Base-by-base conservation (phyloP, 2,113 vertebrate genomes). In the Ahaetulla prasina region DNA sequence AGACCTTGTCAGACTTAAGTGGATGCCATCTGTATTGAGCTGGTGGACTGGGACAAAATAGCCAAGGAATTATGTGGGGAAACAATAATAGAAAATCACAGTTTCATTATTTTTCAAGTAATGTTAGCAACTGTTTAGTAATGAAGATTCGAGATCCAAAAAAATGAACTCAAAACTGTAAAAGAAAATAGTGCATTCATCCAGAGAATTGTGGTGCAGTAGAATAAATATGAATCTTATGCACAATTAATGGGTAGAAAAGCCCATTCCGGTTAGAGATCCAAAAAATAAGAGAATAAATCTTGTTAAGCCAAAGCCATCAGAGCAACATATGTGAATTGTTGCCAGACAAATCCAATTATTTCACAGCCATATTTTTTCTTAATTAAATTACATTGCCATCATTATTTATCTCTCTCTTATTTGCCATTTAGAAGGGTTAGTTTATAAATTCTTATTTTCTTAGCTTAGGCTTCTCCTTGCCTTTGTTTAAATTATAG, bases 201-300 rank as follows among this genome's bases (percentile, higher is more conserved):
- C 93, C 0, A n/a, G 91, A 49, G 55, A 89, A 30, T 2, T 90
- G 54, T 84, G 5, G 85, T 89, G 91, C 94, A 94, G 91, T 89
- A 89, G 92, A 60, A 93, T 0, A 0, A 20, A 57, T 2, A 23
- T 91, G 86, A 91, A 93, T 91, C 27, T 54, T 18, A 35, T 57
- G 39, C 0, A 27, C 18, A 84, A 49, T 89, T 92, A 54, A 85
- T 57, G 93, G 90, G 0, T 18, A 1, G 54, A 90, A 91, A 90
- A 93, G 52, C 90, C 92, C 87, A 43, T 45, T 12, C 87, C 55
- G 35, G 23, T 0, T 1, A 50, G 50, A 85, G 60, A 60, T 92
- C 43, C 92, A 95, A 91, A 54, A 92, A 92, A 93, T 94, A 85
- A 54, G n/a, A 86, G 94, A 96, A 95, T 85, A 92, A 92, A 94